Conservation (phyloP, 2,113 vertebrate genomes). For the Passer montanus region DNA sequence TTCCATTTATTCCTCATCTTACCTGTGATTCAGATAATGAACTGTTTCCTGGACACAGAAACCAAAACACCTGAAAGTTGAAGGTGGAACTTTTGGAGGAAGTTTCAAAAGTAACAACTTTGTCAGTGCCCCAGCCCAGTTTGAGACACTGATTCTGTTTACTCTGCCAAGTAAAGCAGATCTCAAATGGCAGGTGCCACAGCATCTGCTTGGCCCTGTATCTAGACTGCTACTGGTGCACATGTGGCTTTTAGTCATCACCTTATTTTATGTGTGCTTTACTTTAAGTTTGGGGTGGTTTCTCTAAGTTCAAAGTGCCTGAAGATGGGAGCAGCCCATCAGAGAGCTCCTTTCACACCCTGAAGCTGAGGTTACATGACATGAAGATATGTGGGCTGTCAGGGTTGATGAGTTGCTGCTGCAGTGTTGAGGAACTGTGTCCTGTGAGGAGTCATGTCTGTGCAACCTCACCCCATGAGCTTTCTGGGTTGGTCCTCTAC, state of each 20-base stretch:
- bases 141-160: not conserved
- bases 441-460: not conserved
- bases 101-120: not conserved
- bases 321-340: not conserved
- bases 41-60: not conserved
- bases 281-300: not conserved
- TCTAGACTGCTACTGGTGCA: not conserved
- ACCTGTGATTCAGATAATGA: not conserved
- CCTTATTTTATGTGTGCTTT: not conserved
- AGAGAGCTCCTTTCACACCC: not conserved
- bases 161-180: not conserved
- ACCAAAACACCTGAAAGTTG: not conserved
- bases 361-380: not conserved
- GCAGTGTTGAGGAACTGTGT: not conserved
- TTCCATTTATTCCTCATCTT: not conserved
- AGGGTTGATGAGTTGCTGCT: not conserved
- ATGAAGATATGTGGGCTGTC: fast-evolving
- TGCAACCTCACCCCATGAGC: not conserved
- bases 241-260: not conserved
- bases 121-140: not conserved
- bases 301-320: not conserved
- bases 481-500: not conserved
- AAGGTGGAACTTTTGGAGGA: not conserved
- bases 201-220: not conserved
- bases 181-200: not conserved